These are phyloP conservation scores for Acanthis flammea DNA, from an alignment of 2,797 vertebrate species.

Conservation along the genomic window DNA sequence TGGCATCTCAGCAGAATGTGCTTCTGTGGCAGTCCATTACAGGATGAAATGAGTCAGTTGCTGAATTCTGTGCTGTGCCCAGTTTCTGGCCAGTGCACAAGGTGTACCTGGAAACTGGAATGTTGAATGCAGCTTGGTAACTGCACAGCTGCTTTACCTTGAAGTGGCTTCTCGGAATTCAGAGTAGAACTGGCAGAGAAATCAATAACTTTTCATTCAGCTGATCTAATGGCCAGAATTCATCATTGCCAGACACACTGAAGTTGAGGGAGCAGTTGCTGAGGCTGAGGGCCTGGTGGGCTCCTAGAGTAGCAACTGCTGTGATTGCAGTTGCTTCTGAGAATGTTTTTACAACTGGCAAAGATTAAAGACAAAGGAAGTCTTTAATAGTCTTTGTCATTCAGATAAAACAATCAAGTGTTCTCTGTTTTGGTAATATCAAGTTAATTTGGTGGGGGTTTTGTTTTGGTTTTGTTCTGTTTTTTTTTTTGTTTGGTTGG, in stretches of 20 bases:
- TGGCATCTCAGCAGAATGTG: background rate
- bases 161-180: background rate
- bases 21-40: background rate
- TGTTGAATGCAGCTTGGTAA: background rate
- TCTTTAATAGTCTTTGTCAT: background rate
- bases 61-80: background rate
- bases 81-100: background rate
- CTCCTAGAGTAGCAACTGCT: background rate
- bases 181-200: background rate
- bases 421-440: background rate
- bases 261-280: background rate
- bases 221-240: background rate
- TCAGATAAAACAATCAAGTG: background rate
- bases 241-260: background rate
- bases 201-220: background rate
- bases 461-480: background rate
- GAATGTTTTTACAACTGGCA: background rate
- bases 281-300: background rate
- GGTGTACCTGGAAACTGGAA: background rate
- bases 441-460: background rate
- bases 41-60: background rate
- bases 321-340: background rate
- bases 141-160: background rate
- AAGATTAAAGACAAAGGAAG: background rate
- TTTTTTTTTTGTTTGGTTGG: background rate